Conservation (phyloP, 92 coral and sea anemone genomes). For the Umimayanthus chanpuru region DNA sequence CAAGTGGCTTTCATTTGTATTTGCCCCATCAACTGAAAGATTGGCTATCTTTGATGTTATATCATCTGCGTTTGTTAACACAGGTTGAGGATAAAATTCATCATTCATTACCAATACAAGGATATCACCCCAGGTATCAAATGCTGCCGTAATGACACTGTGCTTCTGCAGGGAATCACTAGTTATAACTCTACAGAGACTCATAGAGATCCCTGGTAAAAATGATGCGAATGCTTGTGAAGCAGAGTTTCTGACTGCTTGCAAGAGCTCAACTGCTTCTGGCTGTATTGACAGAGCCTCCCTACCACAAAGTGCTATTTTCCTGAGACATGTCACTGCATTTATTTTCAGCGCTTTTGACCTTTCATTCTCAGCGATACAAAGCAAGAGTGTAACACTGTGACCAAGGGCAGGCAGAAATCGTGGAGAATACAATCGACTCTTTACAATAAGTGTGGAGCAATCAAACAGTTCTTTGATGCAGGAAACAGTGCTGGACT, state of each 20-base stretch:
- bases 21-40: slow-evolving; percentile 29
- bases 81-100: slow-evolving; percentile 52
- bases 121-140: slow-evolving; percentile 73
- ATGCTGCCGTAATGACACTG: slow-evolving; percentile 59
- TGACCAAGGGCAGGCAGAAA: slow-evolving; percentile 89
- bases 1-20: background rate
- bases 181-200: slow-evolving; percentile 65
- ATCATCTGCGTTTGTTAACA: slow-evolving; percentile 43
- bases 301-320: slow-evolving; percentile 65
- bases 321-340: slow-evolving; percentile 73
- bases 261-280: slow-evolving; percentile 47
- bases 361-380: slow-evolving; percentile 77
- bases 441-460: slow-evolving; percentile 67
- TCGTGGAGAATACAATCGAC: slow-evolving; percentile 69
- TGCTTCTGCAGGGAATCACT: slow-evolving; percentile 82
- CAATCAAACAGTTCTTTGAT: slow-evolving; percentile 63
- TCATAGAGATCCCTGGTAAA: slow-evolving; percentile 89
- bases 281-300: background rate
- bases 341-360: slow-evolving; percentile 68
- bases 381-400: slow-evolving; percentile 70
- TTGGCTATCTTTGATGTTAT: slow-evolving; percentile 59
- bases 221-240: slow-evolving; percentile 81
- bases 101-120: slow-evolving; percentile 85
- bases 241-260: slow-evolving; percentile 53
- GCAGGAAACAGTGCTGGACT: slow-evolving; percentile 69